Evolutionary conservation across 2,797 vertebrate genomes (phyloP), one percentile per base, ranked within the genome.

Genomic region (Sebastiscus tertius): DNA sequence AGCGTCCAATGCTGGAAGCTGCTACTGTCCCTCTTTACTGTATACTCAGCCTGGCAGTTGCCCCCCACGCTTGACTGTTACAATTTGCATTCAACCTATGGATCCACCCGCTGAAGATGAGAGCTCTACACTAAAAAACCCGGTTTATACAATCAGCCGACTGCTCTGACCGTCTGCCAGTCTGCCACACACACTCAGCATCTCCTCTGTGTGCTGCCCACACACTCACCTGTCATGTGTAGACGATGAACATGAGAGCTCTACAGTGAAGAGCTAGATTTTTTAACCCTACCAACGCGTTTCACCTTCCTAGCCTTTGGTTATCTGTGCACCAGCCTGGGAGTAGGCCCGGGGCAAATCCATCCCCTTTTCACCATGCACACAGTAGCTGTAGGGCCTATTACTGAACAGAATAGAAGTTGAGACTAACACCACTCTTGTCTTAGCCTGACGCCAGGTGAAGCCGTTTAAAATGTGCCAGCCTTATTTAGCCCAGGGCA

Each of bases 211-310:
- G 78, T 69, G 65, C 78, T 20, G 46, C 81, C 72, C 77, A 81
- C 87, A 75, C 73, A 16, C 68, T 55, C 68, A 49, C 54, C 81
- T 72, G 65, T 86, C 83, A 86, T 60, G 59, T 77, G 52, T 59
- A 80, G 72, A 74, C 80, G 55, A 80, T 71, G 78, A 67, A 72
- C 26, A 69, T 8, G 54, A 81, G 80, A 63, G 66, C 74, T 29
- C 33, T 69, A 72, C 66, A 33, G 22, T 71, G 52, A 58, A 75
- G 77, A 78, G 69, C 31, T 22, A 49, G 24, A 72, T 72, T 68
- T 42, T 42, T 77, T n/a, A 62, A 49, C 46, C 46, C 46, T 49
- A 49, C 46, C 46, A 49, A 20, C 8, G 3, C 18, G 1, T 49
- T 49, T 49, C 46, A 65, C 61, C 72, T 71, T 73, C 46, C 18